Evolutionary conservation across 1,140 invertebrate species (phyloP), one percentile per base, ranked within the genome.

Genomic region (Matsumurasca onukii): DNA sequence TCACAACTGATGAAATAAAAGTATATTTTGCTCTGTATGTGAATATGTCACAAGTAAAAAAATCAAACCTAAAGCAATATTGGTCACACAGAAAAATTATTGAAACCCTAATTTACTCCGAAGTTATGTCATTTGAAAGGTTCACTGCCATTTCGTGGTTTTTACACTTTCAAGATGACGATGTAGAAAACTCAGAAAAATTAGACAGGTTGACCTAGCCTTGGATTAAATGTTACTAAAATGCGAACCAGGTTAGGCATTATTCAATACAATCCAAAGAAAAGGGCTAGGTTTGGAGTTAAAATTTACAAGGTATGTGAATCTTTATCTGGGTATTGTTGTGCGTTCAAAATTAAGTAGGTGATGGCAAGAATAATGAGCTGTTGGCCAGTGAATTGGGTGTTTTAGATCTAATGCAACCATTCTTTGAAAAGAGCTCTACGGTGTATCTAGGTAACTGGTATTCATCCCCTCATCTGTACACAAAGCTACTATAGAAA

Each of bases 271-370:
- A 52, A 20, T 52, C 20, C 20, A 52, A n/a, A 13, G 3, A 5
- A 52, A 52, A 13, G 49, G 22, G 49, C 49, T 24, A 5, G 49
- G 22, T 52, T 52, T 20, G 20, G 49, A 20, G 22, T 52, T n/a
- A 52, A 52, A 20, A 52, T 52, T 52, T 52, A 52, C 22, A 52
- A 52, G 22, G 22, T 52, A 3, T 52, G 25, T 24, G 63, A 65
- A 20, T 64, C 25, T 9, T 74, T 74, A 29, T 25, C 24, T 22
- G 9, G 51, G 30, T 63, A 61, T 48, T 57, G 70, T 34, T 39
- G 52, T 66, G 34, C 15, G 64, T 20, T 66, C 66, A 67, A 65
- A 65, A 64, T 55, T 27, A 52, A 5, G 34, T 39, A 9, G 34
- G 34, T 5, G 34, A 39, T 39, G 34, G 17, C 34, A 9, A 39